Conservation (phyloP, 2,888 invertebrate species). For the Metalampra italica region DNA sequence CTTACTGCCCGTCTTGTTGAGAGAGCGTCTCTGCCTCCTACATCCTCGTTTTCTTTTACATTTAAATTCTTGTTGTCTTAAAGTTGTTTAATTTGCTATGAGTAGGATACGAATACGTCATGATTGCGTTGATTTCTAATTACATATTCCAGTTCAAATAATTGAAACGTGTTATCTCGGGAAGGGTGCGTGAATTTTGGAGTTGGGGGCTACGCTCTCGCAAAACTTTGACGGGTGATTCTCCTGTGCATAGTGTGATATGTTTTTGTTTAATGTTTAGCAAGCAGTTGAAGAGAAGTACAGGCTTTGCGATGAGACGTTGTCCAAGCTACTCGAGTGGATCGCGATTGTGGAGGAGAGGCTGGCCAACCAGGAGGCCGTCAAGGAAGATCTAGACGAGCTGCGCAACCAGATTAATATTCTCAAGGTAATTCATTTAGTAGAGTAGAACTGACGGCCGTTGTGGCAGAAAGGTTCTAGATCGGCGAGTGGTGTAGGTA, state of each 20-base stretch:
- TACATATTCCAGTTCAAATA: too few relatives aligned
- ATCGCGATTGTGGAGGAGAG: slow-evolving; percentile 90
- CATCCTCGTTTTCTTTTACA: too few relatives aligned
- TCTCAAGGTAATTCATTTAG: slow-evolving; percentile 82
- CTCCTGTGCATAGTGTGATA: slow-evolving; percentile 20
- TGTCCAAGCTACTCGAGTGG: slow-evolving; percentile 92
- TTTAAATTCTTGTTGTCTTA: too few relatives aligned
- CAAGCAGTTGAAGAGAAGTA: slow-evolving; percentile 97
- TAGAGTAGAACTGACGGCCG: background rate
- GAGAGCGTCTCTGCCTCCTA: too few relatives aligned
- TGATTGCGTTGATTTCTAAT: too few relatives aligned
- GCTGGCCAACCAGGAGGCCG: slow-evolving; percentile 90
- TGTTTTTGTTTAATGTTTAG: slow-evolving; percentile 72
- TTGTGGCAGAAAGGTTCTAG: too few relatives aligned
- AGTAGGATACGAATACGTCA: too few relatives aligned
- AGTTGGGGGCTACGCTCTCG: too few relatives aligned
- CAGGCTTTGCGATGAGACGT: slow-evolving; percentile 92
- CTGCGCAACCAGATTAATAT: slow-evolving; percentile 92
- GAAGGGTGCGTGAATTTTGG: too few relatives aligned
- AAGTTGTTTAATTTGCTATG: too few relatives aligned
- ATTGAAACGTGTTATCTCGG: too few relatives aligned
- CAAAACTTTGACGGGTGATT: background rate
- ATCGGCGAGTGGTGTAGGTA: too few relatives aligned
- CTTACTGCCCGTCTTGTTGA: background rate
- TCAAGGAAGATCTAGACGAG: slow-evolving; percentile 91